phyloP scores from a whole-genome alignment of 2,113 vertebrate species.

The Rhinoderma darwinii region DNA sequence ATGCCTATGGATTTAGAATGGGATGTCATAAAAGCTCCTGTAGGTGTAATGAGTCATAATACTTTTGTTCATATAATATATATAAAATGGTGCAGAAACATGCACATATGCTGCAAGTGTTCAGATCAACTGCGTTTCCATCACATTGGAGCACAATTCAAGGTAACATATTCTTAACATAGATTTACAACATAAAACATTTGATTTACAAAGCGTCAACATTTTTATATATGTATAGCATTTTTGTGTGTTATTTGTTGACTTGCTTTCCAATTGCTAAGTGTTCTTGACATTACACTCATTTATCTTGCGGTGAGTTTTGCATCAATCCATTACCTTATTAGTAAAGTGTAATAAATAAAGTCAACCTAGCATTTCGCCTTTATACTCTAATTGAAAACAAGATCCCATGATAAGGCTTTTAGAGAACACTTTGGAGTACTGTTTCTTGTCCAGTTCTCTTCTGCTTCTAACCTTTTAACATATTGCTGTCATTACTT shows the following conservation, averaged over 20 bases:
- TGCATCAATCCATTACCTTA: slow-evolving; percentile 26
- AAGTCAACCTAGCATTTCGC: background rate
- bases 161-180: background rate
- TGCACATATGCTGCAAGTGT: too few relatives aligned
- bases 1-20: too few relatives aligned
- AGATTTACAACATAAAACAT: background rate
- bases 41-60: too few relatives aligned
- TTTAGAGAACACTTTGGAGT: slow-evolving; percentile 20
- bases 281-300: background rate
- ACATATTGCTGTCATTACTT: slow-evolving; percentile 32
- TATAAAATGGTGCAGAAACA: too few relatives aligned
- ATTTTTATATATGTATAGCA: background rate
- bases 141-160: background rate
- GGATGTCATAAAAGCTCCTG: too few relatives aligned
- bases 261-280: background rate
- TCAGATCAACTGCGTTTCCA: too few relatives aligned
- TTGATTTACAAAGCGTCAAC: background rate
- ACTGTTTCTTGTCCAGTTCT: slow-evolving; percentile 14
- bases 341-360: slow-evolving; percentile 36
- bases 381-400: slow-evolving; percentile 42
- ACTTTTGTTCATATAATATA: too few relatives aligned
- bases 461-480: slow-evolving; percentile 23
- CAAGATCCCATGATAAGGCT: slow-evolving; percentile 25
- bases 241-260: slow-evolving; percentile 4
- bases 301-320: background rate